Evolutionary conservation across 2,113 vertebrate genomes (phyloP).

Genomic region (Hippopotamus amphibius): DNA sequence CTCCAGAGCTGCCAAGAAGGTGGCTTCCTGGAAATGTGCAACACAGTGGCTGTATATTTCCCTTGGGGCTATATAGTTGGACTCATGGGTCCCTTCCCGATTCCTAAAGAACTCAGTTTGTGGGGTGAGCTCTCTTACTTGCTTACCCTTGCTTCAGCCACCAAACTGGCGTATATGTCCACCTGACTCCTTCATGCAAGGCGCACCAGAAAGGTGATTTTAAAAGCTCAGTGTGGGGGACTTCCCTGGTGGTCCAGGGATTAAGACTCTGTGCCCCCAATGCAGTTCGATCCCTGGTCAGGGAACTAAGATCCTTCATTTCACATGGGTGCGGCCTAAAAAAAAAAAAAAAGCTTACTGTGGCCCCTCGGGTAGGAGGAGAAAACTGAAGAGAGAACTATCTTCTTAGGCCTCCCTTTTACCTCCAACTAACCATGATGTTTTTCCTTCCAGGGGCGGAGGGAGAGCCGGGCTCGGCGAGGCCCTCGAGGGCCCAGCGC

Average conservation of each 20-base stretch:
- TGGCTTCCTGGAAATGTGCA: not conserved
- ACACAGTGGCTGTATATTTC: not conserved
- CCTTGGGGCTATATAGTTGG: not conserved
- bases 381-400: not conserved
- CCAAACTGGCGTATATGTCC: not conserved
- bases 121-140: not conserved
- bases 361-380: not conserved
- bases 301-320: not conserved
- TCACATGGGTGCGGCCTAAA: not conserved
- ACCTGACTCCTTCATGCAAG: not conserved
- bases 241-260: not conserved
- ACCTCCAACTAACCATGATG: not conserved
- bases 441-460: conserved; percentile 76
- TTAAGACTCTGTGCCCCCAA: not conserved
- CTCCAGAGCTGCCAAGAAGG: not conserved
- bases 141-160: not conserved
- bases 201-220: not conserved
- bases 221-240: not conserved
- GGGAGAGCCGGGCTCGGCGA: conserved; percentile 58
- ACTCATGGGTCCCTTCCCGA: not conserved
- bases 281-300: not conserved
- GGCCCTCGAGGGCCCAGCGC: conserved; percentile 82
- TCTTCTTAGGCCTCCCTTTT: not conserved
- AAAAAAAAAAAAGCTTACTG: not conserved
- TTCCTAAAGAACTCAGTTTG: not conserved